phyloP scores from a whole-genome alignment of 2,888 invertebrate genomes.

The Mactromeris polynyma region DNA sequence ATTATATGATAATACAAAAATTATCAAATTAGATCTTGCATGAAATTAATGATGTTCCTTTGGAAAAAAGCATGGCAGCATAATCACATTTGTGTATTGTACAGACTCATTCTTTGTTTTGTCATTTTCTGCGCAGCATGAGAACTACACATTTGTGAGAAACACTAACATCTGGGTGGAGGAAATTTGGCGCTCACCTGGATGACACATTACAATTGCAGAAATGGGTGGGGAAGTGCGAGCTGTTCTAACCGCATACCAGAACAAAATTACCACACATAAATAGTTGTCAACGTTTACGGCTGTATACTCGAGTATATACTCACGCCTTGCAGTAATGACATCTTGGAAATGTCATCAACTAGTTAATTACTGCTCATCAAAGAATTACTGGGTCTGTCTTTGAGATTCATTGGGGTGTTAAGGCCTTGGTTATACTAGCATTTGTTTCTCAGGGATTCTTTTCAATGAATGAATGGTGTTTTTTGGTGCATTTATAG shows the following conservation, averaged over 20 bases:
- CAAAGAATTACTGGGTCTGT: background rate
- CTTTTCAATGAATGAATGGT: background rate
- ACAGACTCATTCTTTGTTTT: conserved; percentile 1
- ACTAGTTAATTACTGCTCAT: conserved; percentile 4
- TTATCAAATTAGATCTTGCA: background rate
- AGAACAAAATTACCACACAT: background rate
- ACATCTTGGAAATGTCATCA: conserved; percentile 13
- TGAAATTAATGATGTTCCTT: conserved; percentile 13
- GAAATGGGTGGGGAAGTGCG: background rate
- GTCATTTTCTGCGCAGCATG: conserved; percentile 17
- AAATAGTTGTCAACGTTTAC: conserved; percentile 12
- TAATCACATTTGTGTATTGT: background rate
- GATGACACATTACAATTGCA: background rate
- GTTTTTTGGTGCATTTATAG: background rate
- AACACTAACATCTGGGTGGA: background rate
- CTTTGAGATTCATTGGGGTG: background rate
- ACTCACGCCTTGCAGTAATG: background rate
- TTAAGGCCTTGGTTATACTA: background rate
- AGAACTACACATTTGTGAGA: background rate
- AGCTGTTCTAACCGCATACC: background rate
- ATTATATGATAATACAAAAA: conserved; percentile 1
- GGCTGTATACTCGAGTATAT: background rate
- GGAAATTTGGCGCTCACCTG: conserved; percentile 2
- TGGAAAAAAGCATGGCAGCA: background rate
- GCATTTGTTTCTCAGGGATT: background rate